These are phyloP conservation scores for Labeo catla DNA, from an alignment of 2,113 vertebrate genomes.

Conservation along the genomic window DNA sequence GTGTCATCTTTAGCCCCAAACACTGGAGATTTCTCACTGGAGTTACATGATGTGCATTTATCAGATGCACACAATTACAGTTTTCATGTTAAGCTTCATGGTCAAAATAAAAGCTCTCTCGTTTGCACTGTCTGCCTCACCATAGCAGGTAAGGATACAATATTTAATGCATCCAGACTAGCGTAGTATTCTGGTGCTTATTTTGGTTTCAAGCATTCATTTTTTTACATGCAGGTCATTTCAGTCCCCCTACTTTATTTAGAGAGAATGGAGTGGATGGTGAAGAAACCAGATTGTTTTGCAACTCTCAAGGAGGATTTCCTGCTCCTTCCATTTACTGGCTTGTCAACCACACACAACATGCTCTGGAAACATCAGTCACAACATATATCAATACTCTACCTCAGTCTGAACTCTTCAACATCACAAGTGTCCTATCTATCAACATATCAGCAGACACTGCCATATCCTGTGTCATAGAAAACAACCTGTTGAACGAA, in stretches of 20 bases:
- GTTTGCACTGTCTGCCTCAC: constrained; percentile 66
- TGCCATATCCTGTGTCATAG: constrained; percentile 63
- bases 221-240: constrained; percentile 60
- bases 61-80: constrained; percentile 55
- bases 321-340: constrained; percentile 68
- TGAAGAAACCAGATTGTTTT: constrained; percentile 56
- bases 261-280: not conserved
- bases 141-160: constrained; percentile 66
- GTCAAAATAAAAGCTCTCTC: constrained; percentile 29
- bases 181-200: no score
- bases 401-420: constrained; percentile 63
- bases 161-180: not conserved
- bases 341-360: constrained; percentile 63
- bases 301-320: constrained; percentile 65
- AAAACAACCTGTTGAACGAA: constrained; percentile 64
- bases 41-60: constrained; percentile 50
- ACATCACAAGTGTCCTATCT: constrained; percentile 66
- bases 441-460: constrained; percentile 57
- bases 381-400: constrained; percentile 20
- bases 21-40: constrained; percentile 67
- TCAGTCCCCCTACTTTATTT: constrained; percentile 61
- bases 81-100: constrained; percentile 53
- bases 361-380: constrained; percentile 57
- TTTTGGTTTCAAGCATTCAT: not conserved
- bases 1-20: constrained; percentile 46